Conservation (phyloP, 2,888 invertebrate species). For the Acrobasis consociella region DNA sequence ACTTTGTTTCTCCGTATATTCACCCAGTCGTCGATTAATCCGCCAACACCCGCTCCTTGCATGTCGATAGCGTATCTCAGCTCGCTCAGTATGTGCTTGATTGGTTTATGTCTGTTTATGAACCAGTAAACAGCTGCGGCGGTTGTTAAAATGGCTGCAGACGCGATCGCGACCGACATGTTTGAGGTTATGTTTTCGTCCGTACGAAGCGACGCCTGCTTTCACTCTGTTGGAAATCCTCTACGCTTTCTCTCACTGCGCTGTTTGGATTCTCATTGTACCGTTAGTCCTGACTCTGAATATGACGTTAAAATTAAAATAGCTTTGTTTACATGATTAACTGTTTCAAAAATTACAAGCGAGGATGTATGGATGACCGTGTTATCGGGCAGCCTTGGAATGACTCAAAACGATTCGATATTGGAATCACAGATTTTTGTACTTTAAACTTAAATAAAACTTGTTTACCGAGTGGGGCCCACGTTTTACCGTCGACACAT, state of each 20-base stretch:
- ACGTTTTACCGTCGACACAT: neutral
- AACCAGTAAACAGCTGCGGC: constrained; percentile 69
- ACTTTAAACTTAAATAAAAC: neutral
- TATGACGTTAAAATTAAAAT: constrained; percentile 11
- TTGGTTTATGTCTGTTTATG: constrained; percentile 79
- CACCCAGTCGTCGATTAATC: constrained; percentile 83
- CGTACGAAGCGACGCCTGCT: constrained; percentile 65
- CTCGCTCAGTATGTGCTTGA: constrained; percentile 78
- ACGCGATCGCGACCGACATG: constrained; percentile 60
- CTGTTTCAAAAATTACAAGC: too few species aligned
- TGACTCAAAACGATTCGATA: constrained; percentile 8
- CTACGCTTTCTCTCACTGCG: constrained; percentile 72
- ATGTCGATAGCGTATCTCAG: constrained; percentile 80
- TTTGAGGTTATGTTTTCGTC: constrained; percentile 65
- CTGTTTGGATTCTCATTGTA: constrained; percentile 60
- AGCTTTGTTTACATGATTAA: neutral
- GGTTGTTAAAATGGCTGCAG: constrained; percentile 53
- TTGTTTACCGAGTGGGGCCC: constrained; percentile 6
- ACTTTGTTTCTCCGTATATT: constrained; percentile 81
- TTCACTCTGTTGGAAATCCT: constrained; percentile 72
- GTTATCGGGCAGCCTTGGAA: constrained; percentile 21
- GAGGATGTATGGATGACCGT: neutral
- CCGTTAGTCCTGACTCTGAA: constrained; percentile 63
- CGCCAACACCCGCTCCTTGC: constrained; percentile 82
- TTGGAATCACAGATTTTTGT: neutral